Conservation (phyloP, 2,888 invertebrate genomes). For the Gymnocheta viridis region DNA sequence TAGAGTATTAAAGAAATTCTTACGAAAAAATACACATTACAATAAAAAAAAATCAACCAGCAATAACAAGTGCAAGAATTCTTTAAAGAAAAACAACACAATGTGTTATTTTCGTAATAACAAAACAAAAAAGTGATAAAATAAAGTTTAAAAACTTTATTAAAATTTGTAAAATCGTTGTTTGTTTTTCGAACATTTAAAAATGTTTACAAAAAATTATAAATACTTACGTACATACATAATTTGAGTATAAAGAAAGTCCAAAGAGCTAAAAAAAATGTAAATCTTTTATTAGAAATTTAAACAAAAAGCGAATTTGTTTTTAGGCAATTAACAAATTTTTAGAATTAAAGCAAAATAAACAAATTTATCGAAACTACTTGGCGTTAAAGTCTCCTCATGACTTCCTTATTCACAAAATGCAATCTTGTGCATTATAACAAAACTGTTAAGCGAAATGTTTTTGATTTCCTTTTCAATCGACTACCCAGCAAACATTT, state of each 20-base stretch:
- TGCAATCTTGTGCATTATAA: conserved; percentile 16
- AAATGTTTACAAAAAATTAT: conserved; percentile 23
- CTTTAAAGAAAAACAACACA: conserved; percentile 55
- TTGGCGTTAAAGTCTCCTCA: conserved; percentile 30
- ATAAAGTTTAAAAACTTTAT: conserved; percentile 58
- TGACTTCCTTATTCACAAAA: conserved; percentile 17
- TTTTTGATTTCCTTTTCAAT: neutral
- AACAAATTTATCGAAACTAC: conserved; percentile 11
- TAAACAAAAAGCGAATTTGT: conserved; percentile 55
- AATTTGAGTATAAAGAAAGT: conserved; percentile 56
- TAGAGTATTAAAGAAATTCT: conserved; percentile 65
- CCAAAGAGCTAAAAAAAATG: conserved; percentile 63
- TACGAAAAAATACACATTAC: conserved; percentile 31
- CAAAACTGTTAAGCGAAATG: neutral
- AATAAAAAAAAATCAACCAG: conserved; percentile 44
- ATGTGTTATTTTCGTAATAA: conserved; percentile 38
- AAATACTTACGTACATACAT: conserved; percentile 33
- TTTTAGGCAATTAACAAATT: conserved; percentile 69
- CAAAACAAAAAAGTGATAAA: conserved; percentile 56
- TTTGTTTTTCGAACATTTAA: conserved; percentile 44
- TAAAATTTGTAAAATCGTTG: conserved; percentile 33
- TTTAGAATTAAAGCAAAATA: conserved; percentile 50
- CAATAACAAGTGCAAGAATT: conserved; percentile 60
- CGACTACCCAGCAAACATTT: conserved; percentile 29
- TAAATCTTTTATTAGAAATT: conserved; percentile 60